Evolutionary conservation across 2,797 vertebrate genomes (phyloP).

Genomic region (Notamacropus eugenii): DNA sequence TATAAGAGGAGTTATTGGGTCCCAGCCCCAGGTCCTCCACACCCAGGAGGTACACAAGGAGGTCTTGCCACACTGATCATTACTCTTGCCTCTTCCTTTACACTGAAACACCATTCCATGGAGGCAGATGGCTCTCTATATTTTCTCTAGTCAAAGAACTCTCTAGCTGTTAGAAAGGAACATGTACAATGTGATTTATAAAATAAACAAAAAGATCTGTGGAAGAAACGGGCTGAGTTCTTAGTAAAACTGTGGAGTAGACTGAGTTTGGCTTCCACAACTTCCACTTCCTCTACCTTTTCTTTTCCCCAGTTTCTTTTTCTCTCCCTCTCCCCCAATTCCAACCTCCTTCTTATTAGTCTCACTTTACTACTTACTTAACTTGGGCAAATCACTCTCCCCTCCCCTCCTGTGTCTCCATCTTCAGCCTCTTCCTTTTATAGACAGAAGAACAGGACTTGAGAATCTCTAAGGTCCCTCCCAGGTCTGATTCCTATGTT

Average conservation of each 20-base stretch:
- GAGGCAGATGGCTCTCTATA: background rate
- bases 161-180: background rate
- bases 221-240: background rate
- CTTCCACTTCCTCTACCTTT: background rate
- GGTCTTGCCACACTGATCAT: background rate
- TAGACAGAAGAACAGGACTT: no score
- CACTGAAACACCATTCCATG: background rate
- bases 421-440: no score
- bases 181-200: background rate
- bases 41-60: background rate
- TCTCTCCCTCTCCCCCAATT: no score
- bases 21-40: background rate
- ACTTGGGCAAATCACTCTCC: no score
- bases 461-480: no score
- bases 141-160: background rate
- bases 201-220: background rate
- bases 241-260: background rate
- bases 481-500: no score
- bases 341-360: no score
- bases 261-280: background rate
- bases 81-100: background rate
- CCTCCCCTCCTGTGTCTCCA: no score
- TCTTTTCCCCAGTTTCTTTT: no score
- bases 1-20: background rate
- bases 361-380: no score